Evolutionary conservation across 2,797 vertebrate species (phyloP), one percentile per base, ranked within the genome.

Genomic region (Tarsius wallacei): DNA sequence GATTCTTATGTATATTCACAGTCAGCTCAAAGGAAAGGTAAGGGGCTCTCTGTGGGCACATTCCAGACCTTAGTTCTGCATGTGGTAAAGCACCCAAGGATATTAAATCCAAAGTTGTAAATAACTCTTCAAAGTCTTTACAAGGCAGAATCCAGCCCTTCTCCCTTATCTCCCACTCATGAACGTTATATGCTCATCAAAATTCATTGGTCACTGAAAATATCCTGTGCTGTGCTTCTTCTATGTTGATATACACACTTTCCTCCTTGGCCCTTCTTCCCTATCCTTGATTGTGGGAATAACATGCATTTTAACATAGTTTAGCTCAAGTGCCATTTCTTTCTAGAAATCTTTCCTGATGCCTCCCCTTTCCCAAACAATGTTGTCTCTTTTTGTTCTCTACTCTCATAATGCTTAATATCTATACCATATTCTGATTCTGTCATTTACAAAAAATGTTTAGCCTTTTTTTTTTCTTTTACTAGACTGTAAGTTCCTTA

Each of bases 1-100:
- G 98, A 98, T 99, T 97, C 99, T 99, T 92, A 99, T 99, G 99
- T 99, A 99, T 98, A 98, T 99, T 97, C 99, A 99, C 98, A 99
- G 99, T 98, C 99, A 99, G 98, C 99, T 99, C 49, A 99, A 99
- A 99, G 99, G 99, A 98, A 99, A 99, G 99, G 99, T 99, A 99
- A 99, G 99, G 87, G 21, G 28, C 51, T 94, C 51, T 17, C 26
- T 26, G 0, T 55, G 66, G 59, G 55, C 33, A 31, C 16, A 17
- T 36, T 17, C n/a, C 74, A 87, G 28, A 66, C 64, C 31, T 93
- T 33, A 26, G 10, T 89, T 90, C 70, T 87, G 33, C 33, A 28
- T 26, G 2, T 26, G 36, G 53, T 22, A 33, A 59, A 80, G 59
- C 8, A 15, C 31, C 83, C 68, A 64, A 1, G 5, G 16, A 78